Base-by-base conservation (phyloP, 2,797 vertebrate genomes). In the Gallinago stenura region DNA sequence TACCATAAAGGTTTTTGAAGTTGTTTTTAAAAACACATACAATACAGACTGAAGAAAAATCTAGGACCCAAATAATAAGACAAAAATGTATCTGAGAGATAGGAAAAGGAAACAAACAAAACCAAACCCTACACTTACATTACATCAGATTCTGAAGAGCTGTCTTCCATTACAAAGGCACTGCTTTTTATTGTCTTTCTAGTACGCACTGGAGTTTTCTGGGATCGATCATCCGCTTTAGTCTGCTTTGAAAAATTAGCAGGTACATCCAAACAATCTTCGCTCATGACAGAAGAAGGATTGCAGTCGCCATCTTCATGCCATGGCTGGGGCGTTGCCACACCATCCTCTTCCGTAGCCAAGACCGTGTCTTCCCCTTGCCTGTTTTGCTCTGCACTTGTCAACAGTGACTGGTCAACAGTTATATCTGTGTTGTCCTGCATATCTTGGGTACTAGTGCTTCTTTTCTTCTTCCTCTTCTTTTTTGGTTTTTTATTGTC, bases 111-210 rank as follows among this genome's bases (percentile, higher is more conserved):
- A 43, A 25, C 37, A 41, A 43, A 43, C 16, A 41, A 58, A 51
- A 16, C 13, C 39, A 53, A 43, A 71, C 31, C 1, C 50, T 39
- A 37, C 73, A 93, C 94, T 94, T 86, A 97, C 97, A 0, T 13
- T 19, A 1, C 20, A 2, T 87, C 89, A 62, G 78, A 84, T 1
- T 96, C 87, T 19, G 87, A 96, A n/a, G 77, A 84, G 31, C 19
- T 72, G 12, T 75, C 69, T 8, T 85, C 71, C 2, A 0, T 3
- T 28, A 76, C 19, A 7, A 4, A 48, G 37, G 15, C 0, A 0
- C 15, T 22, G 48, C 37, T 61, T 71, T 90, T 58, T 6, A 1
- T 4, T 14, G 0, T 0, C 13, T 89, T 90, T 48, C 2, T 31
- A 15, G 20, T 6, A 21, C 0, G 6, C 10, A 7, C 12, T 41